Percentiles rank a stretch among this genome's conserved stretches.
These are phyloP conservation scores for Aselliscus stoliczkanus DNA, from an alignment of 2,797 vertebrate species.

Conservation along the genomic window DNA sequence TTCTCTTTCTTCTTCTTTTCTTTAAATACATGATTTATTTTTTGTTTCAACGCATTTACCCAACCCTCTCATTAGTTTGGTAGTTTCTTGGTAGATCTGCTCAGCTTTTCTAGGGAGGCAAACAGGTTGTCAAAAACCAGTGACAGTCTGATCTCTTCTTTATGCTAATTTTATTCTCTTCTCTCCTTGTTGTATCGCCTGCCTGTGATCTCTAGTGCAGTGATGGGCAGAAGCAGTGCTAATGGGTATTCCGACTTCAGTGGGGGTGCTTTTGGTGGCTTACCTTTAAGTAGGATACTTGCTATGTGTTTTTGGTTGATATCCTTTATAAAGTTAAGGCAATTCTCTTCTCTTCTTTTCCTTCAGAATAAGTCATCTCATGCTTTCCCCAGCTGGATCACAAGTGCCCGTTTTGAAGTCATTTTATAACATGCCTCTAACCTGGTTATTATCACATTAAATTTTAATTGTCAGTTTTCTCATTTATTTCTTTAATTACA, in stretches of 20 bases:
- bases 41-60: background rate
- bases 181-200: background rate
- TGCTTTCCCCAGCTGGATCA: background rate
- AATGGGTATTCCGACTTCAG: background rate
- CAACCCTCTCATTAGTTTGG: background rate
- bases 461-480: background rate
- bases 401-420: background rate
- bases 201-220: background rate
- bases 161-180: background rate
- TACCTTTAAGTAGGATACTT: background rate
- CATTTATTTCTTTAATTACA: background rate
- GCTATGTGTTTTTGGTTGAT: background rate
- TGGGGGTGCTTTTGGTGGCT: background rate
- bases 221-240: background rate
- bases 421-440: background rate
- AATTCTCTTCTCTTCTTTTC: background rate
- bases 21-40: background rate
- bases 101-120: background rate
- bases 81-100: background rate
- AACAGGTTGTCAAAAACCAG: background rate
- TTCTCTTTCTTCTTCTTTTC: background rate
- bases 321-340: background rate
- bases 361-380: background rate
- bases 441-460: background rate
- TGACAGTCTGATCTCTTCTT: background rate